These are phyloP conservation scores for Perizoma affinitatum DNA, from an alignment of 2,888 invertebrate species.

Conservation along the genomic window DNA sequence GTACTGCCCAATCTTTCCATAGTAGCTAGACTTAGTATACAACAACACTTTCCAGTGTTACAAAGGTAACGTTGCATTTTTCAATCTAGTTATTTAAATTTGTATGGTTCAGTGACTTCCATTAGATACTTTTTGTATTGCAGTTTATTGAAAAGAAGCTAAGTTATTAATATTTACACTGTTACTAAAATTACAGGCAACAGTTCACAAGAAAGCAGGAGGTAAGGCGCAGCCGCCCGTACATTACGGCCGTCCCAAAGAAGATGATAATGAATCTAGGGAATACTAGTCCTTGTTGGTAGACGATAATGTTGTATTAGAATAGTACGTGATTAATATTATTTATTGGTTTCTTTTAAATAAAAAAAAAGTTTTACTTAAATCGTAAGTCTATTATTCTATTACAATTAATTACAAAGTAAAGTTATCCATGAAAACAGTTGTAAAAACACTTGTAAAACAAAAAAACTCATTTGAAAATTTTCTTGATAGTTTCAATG, in stretches of 20 bases:
- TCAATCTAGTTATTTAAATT: too few species aligned
- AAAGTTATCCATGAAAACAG: not conserved
- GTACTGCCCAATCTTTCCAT: too few species aligned
- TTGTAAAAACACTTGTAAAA: not conserved
- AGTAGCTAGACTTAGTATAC: too few species aligned
- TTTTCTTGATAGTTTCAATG: conserved; percentile 84
- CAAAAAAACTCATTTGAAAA: conserved; percentile 37
- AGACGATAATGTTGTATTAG: conserved; percentile 11
- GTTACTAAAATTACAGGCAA: conserved; percentile 57
- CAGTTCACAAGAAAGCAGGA: conserved; percentile 70
- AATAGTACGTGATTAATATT: conserved; percentile 25
- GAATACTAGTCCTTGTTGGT: conserved; percentile 67
- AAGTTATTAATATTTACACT: too few species aligned
- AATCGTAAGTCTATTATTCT: not conserved
- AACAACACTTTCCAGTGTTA: too few species aligned
- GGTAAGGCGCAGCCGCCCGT: conserved; percentile 62
- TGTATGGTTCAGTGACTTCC: too few species aligned
- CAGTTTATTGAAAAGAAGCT: too few species aligned
- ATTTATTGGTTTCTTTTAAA: conserved; percentile 28
- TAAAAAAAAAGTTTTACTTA: conserved; percentile 15
- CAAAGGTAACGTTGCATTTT: too few species aligned
- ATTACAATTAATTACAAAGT: not conserved
- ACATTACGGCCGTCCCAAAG: conserved; percentile 63
- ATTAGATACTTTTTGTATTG: too few species aligned
- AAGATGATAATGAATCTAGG: conserved; percentile 65